Conservation (phyloP, 2,113 vertebrate species). For the Nyctibius bracteatus region DNA sequence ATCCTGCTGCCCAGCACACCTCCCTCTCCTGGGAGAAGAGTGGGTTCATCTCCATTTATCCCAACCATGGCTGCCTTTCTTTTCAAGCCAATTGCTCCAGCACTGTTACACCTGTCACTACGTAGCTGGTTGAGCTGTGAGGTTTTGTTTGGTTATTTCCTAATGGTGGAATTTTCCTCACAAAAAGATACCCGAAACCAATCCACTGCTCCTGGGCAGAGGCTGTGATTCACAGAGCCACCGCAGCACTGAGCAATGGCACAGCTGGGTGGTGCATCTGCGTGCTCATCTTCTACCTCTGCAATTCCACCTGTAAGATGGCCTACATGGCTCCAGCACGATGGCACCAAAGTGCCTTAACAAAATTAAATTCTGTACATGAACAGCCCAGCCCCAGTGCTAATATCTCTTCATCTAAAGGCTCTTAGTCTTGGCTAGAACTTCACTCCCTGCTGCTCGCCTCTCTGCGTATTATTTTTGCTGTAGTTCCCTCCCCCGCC, state of each 20-base stretch:
- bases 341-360: background rate
- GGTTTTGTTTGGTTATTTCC: background rate
- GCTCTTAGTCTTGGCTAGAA: background rate
- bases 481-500: background rate
- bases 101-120: background rate
- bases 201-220: background rate
- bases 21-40: background rate
- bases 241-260: background rate
- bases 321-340: background rate
- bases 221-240: background rate
- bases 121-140: background rate
- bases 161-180: background rate
- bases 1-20: background rate
- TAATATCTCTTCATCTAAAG: background rate
- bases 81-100: background rate
- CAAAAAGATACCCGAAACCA: background rate
- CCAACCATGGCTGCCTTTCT: background rate
- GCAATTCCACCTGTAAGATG: background rate
- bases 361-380: background rate
- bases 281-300: background rate
- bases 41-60: background rate
- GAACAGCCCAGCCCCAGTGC: background rate
- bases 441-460: background rate
- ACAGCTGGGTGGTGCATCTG: background rate
- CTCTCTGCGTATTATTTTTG: slow-evolving; percentile 15